Evolutionary conservation across 2,888 invertebrate species (phyloP), one percentile per base, ranked within the genome.

Genomic region (Chrysolina haemoptera): DNA sequence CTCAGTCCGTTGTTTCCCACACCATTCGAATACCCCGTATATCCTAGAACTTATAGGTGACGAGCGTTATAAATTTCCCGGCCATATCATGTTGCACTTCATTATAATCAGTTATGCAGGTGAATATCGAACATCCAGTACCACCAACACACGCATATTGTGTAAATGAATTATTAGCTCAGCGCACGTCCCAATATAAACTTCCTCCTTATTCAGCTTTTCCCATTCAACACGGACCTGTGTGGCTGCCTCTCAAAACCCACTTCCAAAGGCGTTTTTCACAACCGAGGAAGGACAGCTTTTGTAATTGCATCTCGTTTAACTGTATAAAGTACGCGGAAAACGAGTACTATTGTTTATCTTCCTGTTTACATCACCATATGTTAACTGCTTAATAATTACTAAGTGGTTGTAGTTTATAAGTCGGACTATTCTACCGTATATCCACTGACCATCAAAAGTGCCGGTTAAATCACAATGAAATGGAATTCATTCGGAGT

Each of bases 331-430:
- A 59, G 59, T 35, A 81, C 83, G 81, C 80, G 79, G 82, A 79
- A 80, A 83, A 82, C 83, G 78, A 81, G 10, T 81, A 80, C 82
- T 82, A 82, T 83, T 83, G 80, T 82, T 82, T 84, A 84, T 84
- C 83, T 82, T 75, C 68, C 78, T 78, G 72, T 70, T 82, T 82
- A 81, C 80, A 84, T 84, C 83, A 80, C 81, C 82, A 70, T 75
- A 70, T 72, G 70, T 67, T 72, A 75, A 83, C 83, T 83, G 81
- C 83, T 83, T 82, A 82, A 83, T 84, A 83, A 84, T 82, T 76
- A 27, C 59, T 59, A 59, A 59, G 59, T 59, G 35, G 59, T n/a
- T 35, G 59, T 59, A 59, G 59, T 59, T 59, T 59, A 59, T 59
- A 35, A 59, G 14, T 59, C 22, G n/a, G 59, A 27, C 59, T 59